These are phyloP conservation scores for Lutraria lutraria DNA, from an alignment of 2,888 invertebrate genomes.

Conservation along the genomic window DNA sequence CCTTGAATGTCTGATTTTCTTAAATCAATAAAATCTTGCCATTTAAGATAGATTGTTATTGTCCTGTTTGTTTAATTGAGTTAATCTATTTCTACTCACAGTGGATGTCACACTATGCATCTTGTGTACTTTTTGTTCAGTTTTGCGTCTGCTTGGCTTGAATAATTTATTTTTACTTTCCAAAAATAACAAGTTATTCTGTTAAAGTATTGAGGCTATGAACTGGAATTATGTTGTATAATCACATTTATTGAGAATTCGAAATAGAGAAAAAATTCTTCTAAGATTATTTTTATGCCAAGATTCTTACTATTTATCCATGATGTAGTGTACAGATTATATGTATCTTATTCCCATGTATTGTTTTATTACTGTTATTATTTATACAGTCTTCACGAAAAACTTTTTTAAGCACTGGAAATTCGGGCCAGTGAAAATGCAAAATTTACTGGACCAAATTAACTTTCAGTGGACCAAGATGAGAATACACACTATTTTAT, in stretches of 20 bases:
- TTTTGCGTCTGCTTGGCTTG: background rate
- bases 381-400: background rate
- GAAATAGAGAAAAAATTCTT: background rate
- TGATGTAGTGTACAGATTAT: background rate
- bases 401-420: too few species aligned
- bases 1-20: background rate
- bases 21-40: background rate
- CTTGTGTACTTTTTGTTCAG: background rate
- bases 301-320: background rate
- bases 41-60: background rate
- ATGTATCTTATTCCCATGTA: background rate
- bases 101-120: conserved; percentile 15
- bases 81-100: background rate
- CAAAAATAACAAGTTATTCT: background rate
- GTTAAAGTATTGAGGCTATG: background rate
- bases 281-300: background rate
- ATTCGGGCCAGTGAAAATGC: too few species aligned
- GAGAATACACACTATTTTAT: too few species aligned
- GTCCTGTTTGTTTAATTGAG: background rate
- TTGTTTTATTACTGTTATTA: background rate
- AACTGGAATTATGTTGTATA: background rate
- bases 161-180: conserved; percentile 23
- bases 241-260: background rate
- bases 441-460: too few species aligned
- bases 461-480: too few species aligned